These are phyloP conservation scores for Myiozetetes cayanensis DNA, from an alignment of 2,113 vertebrate species.

Conservation along the genomic window DNA sequence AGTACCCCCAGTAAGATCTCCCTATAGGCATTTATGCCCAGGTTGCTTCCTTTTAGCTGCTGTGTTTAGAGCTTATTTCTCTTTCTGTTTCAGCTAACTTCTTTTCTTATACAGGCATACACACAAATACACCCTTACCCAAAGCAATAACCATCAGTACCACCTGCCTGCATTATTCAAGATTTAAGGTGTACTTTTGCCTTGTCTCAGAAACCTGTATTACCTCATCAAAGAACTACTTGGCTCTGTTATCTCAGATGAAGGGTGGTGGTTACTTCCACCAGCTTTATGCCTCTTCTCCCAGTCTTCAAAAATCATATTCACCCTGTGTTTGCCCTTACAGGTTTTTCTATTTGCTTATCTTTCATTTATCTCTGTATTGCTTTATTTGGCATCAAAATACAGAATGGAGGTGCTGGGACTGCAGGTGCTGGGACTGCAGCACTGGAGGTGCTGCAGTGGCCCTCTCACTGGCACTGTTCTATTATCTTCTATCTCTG, in stretches of 20 bases:
- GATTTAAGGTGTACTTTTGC: background rate
- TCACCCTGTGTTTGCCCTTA: slow-evolving; percentile 8
- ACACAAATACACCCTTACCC: background rate
- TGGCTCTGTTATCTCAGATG: slow-evolving; percentile 19
- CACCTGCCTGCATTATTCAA: background rate
- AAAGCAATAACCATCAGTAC: background rate
- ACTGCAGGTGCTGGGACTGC: background rate
- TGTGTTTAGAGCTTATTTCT: background rate
- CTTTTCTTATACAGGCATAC: background rate
- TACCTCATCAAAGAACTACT: slow-evolving; percentile 40
- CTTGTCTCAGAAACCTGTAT: slow-evolving; percentile 1
- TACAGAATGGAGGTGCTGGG: background rate
- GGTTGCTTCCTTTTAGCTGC: background rate
- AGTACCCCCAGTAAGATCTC: background rate
- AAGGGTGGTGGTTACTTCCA: slow-evolving; percentile 22
- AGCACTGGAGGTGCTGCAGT: background rate
- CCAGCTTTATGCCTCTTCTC: background rate
- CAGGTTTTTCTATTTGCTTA: background rate
- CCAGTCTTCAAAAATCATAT: background rate
- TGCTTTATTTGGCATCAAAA: slow-evolving; percentile 40
- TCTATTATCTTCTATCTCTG: background rate
- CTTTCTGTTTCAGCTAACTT: background rate
- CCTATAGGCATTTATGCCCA: background rate
- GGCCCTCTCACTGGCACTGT: background rate
- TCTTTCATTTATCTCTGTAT: background rate